A percentile compares a stretch with the other conserved stretches of the same genome.
phyloP scores from a whole-genome alignment of 2,888 invertebrate genomes.

The Mythimna ferrago region DNA sequence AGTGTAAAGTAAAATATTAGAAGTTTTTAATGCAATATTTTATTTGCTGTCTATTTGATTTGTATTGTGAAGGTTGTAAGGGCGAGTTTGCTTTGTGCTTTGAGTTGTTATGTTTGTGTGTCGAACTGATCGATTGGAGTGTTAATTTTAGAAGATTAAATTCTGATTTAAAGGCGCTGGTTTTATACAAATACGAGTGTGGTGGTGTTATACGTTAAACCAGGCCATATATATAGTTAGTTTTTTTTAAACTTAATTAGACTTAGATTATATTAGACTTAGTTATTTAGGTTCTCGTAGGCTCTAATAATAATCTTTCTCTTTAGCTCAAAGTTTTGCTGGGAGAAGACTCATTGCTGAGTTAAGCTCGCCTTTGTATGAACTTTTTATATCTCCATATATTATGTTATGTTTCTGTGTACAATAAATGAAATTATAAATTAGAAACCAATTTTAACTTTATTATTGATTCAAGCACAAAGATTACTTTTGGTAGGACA shows the following conservation, averaged over 20 bases:
- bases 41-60: conserved; percentile 31
- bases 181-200: conserved; percentile 30
- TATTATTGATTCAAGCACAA: no score
- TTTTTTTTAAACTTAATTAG: neutral
- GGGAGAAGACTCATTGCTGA: no score
- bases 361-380: no score
- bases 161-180: conserved; percentile 33
- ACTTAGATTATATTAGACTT: no score
- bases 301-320: no score
- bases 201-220: conserved; percentile 6
- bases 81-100: conserved; percentile 7
- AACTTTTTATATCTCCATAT: no score
- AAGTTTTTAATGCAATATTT: conserved; percentile 30
- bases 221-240: neutral
- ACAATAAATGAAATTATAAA: no score
- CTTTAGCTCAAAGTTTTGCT: no score
- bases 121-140: conserved; percentile 57
- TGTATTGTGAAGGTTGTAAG: conserved; percentile 1
- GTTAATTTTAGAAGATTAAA: conserved; percentile 58
- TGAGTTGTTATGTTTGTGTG: conserved; percentile 9
- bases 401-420: no score
- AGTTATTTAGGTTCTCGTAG: no score
- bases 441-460: no score
- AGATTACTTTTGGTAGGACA: neutral
- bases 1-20: conserved; percentile 8